phyloP scores from a whole-genome alignment of 2,113 vertebrate species.

The Eretmodus cyanostictus region DNA sequence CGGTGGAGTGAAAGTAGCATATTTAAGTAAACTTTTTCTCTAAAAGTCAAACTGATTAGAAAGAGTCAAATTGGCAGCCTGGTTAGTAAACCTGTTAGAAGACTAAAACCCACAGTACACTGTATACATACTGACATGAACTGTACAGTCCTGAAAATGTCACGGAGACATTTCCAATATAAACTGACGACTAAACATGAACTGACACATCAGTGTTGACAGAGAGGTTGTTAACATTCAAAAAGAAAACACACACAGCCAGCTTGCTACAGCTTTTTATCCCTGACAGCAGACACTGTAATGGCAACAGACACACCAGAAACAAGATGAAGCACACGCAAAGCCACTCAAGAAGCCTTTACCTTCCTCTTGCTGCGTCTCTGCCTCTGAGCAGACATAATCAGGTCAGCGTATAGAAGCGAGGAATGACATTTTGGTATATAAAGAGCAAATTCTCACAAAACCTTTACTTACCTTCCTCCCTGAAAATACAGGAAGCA shows the following conservation, averaged over 20 bases:
- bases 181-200: background rate
- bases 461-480: slow-evolving; percentile 58
- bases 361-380: slow-evolving; percentile 16
- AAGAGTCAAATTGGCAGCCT: background rate
- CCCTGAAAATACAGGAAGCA: slow-evolving; percentile 24
- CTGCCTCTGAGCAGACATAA: slow-evolving; percentile 44
- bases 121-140: background rate
- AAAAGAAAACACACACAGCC: background rate
- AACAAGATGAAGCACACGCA: background rate
- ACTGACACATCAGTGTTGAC: background rate
- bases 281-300: background rate
- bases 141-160: background rate
- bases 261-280: background rate
- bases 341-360: slow-evolving; percentile 16
- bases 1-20: background rate
- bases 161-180: background rate
- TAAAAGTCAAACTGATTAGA: background rate
- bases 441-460: background rate
- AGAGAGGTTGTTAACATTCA: background rate
- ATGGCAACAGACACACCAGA: background rate
- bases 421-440: background rate
- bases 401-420: slow-evolving; percentile 26
- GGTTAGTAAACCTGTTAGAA: background rate
- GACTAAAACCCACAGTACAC: background rate
- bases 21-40: background rate